phyloP scores from a whole-genome alignment of 1,140 invertebrate species.

The Ceratoteleas bidentatus region DNA sequence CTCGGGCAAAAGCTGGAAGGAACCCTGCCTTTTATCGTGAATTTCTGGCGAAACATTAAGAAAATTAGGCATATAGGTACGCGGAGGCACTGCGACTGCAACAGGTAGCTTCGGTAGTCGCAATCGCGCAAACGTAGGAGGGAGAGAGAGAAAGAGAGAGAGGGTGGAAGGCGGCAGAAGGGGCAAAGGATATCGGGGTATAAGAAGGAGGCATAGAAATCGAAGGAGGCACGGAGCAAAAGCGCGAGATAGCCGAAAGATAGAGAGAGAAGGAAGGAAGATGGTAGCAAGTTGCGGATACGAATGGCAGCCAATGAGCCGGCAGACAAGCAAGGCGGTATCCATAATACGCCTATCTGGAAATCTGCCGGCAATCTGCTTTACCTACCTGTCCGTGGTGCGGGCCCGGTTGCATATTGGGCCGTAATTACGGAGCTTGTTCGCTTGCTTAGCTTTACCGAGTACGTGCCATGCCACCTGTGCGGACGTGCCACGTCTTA shows the following conservation, averaged over 20 bases:
- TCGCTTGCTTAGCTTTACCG: conserved; percentile 59
- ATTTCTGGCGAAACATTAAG: conserved; percentile 1
- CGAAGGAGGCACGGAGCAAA: conserved; percentile 41
- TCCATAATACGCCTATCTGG: conserved; percentile 77
- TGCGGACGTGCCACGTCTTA: conserved; percentile 69
- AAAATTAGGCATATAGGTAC: conserved; percentile 7
- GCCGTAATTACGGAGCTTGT: conserved; percentile 72
- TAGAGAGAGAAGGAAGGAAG: conserved; percentile 54
- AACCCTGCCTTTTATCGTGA: neutral
- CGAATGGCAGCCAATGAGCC: conserved; percentile 58
- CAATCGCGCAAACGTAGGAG: neutral
- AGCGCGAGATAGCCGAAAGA: conserved; percentile 47
- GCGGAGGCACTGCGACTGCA: neutral
- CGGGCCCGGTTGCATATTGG: conserved; percentile 74
- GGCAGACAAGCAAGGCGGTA: conserved; percentile 68
- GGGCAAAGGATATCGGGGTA: conserved; percentile 32
- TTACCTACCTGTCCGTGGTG: conserved; percentile 60
- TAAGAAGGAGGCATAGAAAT: conserved; percentile 49
- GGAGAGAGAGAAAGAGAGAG: too few relatives aligned
- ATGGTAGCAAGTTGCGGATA: conserved; percentile 54
- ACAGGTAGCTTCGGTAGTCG: conserved; percentile 4
- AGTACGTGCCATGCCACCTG: conserved; percentile 72
- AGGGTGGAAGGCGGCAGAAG: conserved; percentile 8
- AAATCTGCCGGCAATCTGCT: conserved; percentile 72
- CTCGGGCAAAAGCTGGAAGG: neutral